Evolutionary conservation across 2,797 vertebrate genomes (phyloP), one percentile per base, ranked within the genome.

Genomic region (Mus caroli): DNA sequence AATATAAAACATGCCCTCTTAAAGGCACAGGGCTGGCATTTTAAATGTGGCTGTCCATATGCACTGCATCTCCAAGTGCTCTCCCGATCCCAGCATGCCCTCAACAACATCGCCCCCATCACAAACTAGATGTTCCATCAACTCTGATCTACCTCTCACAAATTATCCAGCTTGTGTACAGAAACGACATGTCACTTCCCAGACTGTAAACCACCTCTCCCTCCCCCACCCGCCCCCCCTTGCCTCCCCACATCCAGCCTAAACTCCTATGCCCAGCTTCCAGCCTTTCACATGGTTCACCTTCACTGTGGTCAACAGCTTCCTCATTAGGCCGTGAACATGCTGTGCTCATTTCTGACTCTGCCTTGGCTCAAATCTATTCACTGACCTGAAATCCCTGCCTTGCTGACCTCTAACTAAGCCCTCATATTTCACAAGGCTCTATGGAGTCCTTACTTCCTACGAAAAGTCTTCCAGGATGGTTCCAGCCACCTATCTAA

Each of bases 261-360:
- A n/a, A 93, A 94, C 82, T 71, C 88, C 78, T 71, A 84, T 52
- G 50, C 52, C 94, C 31, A 54, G 84, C 50, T 88, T 84, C 76
- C 92, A 86, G 28, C 92, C 37, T 93, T 84, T 87, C 9, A 0
- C 86, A n/a, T 79, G 43, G 76, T 62, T 98, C 95, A 80, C 94
- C 95, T 96, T 96, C 94, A 89, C 86, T 60, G 43, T 94, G 92
- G 92, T 96, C 96, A 92, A 96, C 96, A 94, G 73, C 56, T 91
- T 97, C 90, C 95, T 97, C 96, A 91, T 97, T 95, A 97, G 94
- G 58, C 92, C 0, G 1, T 89, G 92, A 73, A 85, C 97, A 94
- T 85, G 95, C 97, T 94, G 93, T 96, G 97, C 96, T 98, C 96
- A 88, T 94, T 94, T 94, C 94, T 94, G 93, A 90, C 73, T 93